Evolutionary conservation across 1,140 invertebrate genomes (phyloP).

Genomic region (Drosophila dunni): DNA sequence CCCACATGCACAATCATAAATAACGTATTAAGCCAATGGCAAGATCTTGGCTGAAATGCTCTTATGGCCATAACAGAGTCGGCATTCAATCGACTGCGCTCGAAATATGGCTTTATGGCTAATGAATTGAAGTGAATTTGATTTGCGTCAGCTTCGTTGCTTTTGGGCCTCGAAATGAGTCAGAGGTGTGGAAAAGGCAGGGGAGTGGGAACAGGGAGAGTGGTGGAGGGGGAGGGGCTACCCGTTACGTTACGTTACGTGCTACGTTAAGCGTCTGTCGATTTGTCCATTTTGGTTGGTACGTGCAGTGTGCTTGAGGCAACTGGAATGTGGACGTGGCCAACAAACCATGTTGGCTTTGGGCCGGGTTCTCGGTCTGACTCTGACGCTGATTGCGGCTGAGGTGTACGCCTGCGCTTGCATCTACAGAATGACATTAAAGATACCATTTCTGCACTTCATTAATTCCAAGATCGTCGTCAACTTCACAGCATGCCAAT

Average conservation of each 20-base stretch:
- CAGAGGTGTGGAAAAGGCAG: not conserved
- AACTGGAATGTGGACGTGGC: conserved; percentile 51
- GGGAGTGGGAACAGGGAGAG: not conserved
- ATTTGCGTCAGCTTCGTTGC: conserved; percentile 38
- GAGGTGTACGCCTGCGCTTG: conserved; percentile 36
- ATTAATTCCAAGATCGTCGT: conserved; percentile 54
- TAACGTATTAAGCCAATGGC: conserved; percentile 45
- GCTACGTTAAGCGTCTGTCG: conserved; percentile 20
- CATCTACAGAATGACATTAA: conserved; percentile 37
- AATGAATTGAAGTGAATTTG: conserved; percentile 51
- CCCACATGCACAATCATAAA: conserved; percentile 37
- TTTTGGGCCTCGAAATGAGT: conserved; percentile 5
- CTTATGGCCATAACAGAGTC: conserved; percentile 38
- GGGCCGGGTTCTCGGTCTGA: conserved; percentile 1
- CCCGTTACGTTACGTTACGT: conserved; percentile 11
- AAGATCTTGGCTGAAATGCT: conserved; percentile 29
- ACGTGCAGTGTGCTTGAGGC: conserved; percentile 29
- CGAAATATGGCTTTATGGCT: conserved; percentile 17
- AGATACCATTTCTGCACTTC: conserved; percentile 44
- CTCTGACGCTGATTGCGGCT: conserved; percentile 10
- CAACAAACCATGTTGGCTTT: conserved; percentile 7
- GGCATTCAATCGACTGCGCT: conserved; percentile 17
- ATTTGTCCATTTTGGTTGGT: conserved; percentile 16
- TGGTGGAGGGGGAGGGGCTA: not conserved
- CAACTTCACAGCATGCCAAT: conserved; percentile 45